phyloP scores from a whole-genome alignment of 2,113 vertebrate species.

The Naja naja region DNA sequence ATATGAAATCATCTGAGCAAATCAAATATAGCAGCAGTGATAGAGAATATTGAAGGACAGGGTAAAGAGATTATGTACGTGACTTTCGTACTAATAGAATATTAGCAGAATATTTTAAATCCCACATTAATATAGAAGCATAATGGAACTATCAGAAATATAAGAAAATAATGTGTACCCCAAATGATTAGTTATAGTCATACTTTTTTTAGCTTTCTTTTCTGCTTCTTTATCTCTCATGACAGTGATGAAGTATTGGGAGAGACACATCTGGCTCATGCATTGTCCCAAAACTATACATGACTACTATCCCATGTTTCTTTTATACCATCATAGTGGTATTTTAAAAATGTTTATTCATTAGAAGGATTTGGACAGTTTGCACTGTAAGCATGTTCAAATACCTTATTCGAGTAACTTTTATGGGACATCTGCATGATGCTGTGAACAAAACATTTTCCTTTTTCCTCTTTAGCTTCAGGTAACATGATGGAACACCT shows the following conservation, averaged over 20 bases:
- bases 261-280: background rate
- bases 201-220: background rate
- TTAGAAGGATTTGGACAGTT: background rate
- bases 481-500: background rate
- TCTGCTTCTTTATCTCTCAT: background rate
- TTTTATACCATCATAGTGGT: background rate
- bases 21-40: background rate
- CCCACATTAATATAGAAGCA: background rate
- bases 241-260: background rate
- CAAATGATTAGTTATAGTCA: background rate
- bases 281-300: background rate
- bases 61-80: background rate
- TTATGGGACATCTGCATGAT: background rate
- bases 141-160: background rate
- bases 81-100: background rate
- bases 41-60: background rate
- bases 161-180: background rate
- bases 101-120: background rate
- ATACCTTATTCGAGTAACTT: background rate
- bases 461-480: background rate
- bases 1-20: background rate
- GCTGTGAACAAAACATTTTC: background rate
- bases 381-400: background rate
- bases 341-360: background rate
- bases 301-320: background rate